Evolutionary conservation across 2,888 invertebrate species (phyloP).

Genomic region (Leptogaster cylindrica): DNA sequence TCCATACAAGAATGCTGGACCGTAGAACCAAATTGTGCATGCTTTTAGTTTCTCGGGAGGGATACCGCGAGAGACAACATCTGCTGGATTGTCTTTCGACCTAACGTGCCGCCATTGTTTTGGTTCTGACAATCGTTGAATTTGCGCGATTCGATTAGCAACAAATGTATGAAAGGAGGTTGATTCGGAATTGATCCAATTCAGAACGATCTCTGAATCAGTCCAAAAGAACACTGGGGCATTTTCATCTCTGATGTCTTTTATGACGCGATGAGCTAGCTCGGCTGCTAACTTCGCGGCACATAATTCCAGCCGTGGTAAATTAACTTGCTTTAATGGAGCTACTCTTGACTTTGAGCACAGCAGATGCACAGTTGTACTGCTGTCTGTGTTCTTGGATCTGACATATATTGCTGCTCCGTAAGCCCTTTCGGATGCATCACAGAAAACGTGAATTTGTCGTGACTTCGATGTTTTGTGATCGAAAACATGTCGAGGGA

Average conservation of each 20-base stretch:
- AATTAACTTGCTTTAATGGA: background rate
- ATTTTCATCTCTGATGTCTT: background rate
- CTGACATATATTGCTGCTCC: background rate
- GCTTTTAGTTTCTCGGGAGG: slow-evolving; percentile 34
- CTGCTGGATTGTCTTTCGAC: slow-evolving; percentile 42
- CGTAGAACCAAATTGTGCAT: slow-evolving; percentile 42
- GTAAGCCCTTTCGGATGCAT: slow-evolving; percentile 1
- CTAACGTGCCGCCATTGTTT: slow-evolving; percentile 35
- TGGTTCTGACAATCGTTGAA: slow-evolving; percentile 4
- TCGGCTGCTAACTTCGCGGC: background rate
- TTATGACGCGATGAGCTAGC: background rate
- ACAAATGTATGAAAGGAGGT: slow-evolving; percentile 31
- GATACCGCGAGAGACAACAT: slow-evolving; percentile 40
- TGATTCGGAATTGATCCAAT: slow-evolving; percentile 25
- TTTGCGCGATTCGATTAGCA: slow-evolving; percentile 30
- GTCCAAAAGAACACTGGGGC: slow-evolving; percentile 9
- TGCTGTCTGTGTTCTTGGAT: background rate
- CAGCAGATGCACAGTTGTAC: background rate
- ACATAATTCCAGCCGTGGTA: background rate
- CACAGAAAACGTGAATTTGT: background rate
- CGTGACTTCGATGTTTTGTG: background rate
- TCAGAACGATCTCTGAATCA: slow-evolving; percentile 30
- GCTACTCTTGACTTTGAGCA: slow-evolving; percentile 6
- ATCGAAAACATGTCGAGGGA: background rate
- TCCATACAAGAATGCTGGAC: slow-evolving; percentile 20